These are phyloP conservation scores for Cheirogaleus major DNA, from an alignment of 2,797 vertebrate genomes.

Conservation along the genomic window DNA sequence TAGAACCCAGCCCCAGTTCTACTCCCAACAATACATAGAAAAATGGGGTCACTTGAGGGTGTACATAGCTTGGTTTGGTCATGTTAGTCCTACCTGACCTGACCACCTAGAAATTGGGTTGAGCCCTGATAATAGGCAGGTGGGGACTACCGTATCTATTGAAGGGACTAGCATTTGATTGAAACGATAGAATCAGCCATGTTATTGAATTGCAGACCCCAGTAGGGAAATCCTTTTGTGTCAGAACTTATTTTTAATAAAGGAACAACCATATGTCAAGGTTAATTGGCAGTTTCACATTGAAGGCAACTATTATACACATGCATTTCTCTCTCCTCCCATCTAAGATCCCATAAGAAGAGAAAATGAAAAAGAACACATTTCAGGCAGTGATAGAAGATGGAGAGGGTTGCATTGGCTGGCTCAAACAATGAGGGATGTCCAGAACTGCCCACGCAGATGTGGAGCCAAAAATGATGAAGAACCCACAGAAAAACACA, in stretches of 20 bases:
- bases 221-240: background rate
- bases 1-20: background rate
- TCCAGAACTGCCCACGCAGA: background rate
- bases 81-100: background rate
- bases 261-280: background rate
- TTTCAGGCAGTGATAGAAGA: conserved; percentile 4
- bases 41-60: background rate
- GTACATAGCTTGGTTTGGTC: background rate
- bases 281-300: background rate
- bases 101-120: background rate
- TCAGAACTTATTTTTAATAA: conserved; percentile 35
- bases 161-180: background rate
- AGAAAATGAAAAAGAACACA: background rate
- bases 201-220: background rate
- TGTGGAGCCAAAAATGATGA: background rate
- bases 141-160: background rate
- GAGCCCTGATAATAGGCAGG: background rate
- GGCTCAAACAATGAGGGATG: background rate
- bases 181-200: background rate
- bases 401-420: background rate
- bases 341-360: background rate
- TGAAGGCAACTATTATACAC: background rate
- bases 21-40: background rate
- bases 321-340: background rate
- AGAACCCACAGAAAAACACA: background rate